Base-by-base conservation (phyloP, 2,113 vertebrate genomes). In the Chlorodrepanis virens region DNA sequence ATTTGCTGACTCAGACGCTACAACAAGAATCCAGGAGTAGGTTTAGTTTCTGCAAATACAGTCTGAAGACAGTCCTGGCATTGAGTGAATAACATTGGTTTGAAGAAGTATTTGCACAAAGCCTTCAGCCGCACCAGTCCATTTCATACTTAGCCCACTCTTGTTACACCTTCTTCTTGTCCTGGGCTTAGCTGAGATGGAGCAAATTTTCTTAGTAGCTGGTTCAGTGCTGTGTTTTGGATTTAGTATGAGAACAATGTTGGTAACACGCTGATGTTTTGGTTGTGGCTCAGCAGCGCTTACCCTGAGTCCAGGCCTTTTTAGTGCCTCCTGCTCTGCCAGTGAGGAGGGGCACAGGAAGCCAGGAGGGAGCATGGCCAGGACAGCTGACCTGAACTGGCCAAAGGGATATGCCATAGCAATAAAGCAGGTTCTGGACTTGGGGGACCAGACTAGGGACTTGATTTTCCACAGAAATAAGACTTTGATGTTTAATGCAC, bases 251-350 rank as follows among this genome's bases (percentile, higher is more conserved):
- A 67, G 53, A 67, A 67, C 2, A 3, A 22, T 15, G 20, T 6
- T 39, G 19, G 10, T 67, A 39, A 60, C 10, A 57, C 59, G 21
- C 11, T 6, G 68, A 8, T n/a, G 28, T 45, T 81, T 28, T 4
- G 29, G 7, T 5, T 67, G 60, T 45, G 52, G 23, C 19, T 89
- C 37, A 39, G 28, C 5, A 74, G 19, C 2, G 20, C 28, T 13
- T 29, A 45, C 37, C 4, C 19, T n/a, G 10, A 67, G 19, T 29
- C 60, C 1, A 10, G 27, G 23, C 3, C 37, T 25, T 28, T 25
- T 11, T n/a, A 23, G 28, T 16, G 44, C 15, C 8, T 39, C 2
- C 0, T 39, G 68, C 33, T 4, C 45, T 45, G 39, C 5, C 44
- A 28, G 2, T 8, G 28, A 67, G 13, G 33, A 59, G 45, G 5